Evolutionary conservation across 1,140 invertebrate genomes (phyloP), one percentile per base, ranked within the genome.

Genomic region (Brachionus sp.): DNA sequence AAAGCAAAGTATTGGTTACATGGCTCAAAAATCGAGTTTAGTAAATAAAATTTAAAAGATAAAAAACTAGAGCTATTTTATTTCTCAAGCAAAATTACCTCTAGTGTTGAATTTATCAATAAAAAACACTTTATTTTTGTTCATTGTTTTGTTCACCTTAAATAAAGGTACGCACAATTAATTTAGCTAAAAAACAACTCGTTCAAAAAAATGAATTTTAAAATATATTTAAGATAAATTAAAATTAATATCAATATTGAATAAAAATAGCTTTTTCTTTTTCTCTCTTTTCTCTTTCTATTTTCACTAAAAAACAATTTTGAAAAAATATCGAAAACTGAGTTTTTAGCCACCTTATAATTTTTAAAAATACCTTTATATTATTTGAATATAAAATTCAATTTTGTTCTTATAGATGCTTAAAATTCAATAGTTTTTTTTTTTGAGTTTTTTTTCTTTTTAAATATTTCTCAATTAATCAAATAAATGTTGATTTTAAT

Each of bases 141-240:
- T 57, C 50, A 57, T 70, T 70, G 35, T 70, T 70, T 70, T 70
- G 66, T 39, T 70, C 66, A 70, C 13, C 66, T 70, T 3, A 70
- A 70, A 42, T 70, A 70, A 70, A 70, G 66, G 66, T 70, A 70
- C 35, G 66, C 66, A 70, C 66, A 70, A 70, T 70, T 70, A 70
- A 70, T 70, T 42, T 37, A 70, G 35, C 10, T 70, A 33, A 66
- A 70, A 70, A 70, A 70, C 33, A 70, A 70, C 66, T 39, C 16
- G 33, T 70, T 37, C 16, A 37, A 39, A 19, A 33, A 2, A 70
- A 39, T 13, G 33, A 39, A 39, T 70, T 70, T 70, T 37, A 37
- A 37, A 70, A 70, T 70, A 70, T 70, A 42, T 70, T 70, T 70
- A 64, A 70, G 66, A 70, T 70, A 70, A 70, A 42, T 70, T 70